Base-by-base conservation (phyloP, 1,140 invertebrate species). In the Holotrichia oblita region DNA sequence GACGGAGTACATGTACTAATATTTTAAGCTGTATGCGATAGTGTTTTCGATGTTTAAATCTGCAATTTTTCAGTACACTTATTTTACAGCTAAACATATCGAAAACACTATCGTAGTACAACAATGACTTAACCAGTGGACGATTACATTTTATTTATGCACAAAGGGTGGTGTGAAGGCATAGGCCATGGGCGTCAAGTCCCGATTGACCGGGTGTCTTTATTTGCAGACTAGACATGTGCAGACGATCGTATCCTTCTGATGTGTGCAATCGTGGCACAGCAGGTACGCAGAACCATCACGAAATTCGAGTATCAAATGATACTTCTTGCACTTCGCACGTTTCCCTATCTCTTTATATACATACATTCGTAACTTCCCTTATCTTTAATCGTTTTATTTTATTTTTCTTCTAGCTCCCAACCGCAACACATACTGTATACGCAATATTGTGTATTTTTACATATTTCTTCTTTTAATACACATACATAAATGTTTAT, bases 211-310 rank as follows among this genome's bases (percentile, higher is more conserved):
- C 79, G 82, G 82, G 79, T 83, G 73, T 80, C 83, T 81, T 85
- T 87, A 87, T 86, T 94, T 94, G 89, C 95, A 97, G 96, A 96
- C 95, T 98, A 93, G 97, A 98, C 94, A 98, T 98, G 96, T 98
- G 97, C 94, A 93, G 96, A 91, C 92, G 96, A 90, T 94, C 96
- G 91, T 96, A 95, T 91, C 93, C 94, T 87, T 94, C 94, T 91
- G 96, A 97, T 89, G 93, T 94, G 89, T 98, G 96, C 94, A 98
- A 98, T 93, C 93, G 96, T 91, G 96, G 96, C 90, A 98, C 96
- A 84, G 96, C 96, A 96, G 96, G 96, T 97, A 96, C 81, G 81
- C 77, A 72, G 55, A 77, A 73, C 40, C 42, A 55, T 42, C 41
- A 79, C 78, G 24, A 73, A 55, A n/a, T 69, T 73, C 22, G 73